Evolutionary conservation across 2,797 vertebrate species (phyloP), one percentile per base, ranked within the genome.

Genomic region (Poeciliopsis paucimaculata): DNA sequence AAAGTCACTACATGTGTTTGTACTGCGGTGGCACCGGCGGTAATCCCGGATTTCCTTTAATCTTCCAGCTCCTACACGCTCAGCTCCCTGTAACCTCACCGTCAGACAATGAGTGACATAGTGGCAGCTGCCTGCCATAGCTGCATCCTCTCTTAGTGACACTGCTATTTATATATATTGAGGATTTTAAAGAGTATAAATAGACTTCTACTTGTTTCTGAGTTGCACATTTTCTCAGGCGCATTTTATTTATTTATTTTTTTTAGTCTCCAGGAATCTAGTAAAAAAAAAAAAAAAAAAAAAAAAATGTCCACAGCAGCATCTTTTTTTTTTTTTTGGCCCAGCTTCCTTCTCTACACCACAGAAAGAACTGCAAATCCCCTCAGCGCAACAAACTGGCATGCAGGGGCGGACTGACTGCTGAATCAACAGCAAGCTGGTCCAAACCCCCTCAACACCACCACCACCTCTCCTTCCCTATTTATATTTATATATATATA

Each of bases 21-120:
- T 31, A 15, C 74, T 84, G 86, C 80, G 77, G 49, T 64, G 66
- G 62, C 83, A 47, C 49, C 28, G 60, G 77, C 68, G 82, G 1
- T 94, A 94, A 94, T 93, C 93, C 92, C 45, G 89, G 93, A 93
- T 94, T 90, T 91, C 72, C 70, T 82, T 75, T 94, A 93, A 94
- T 93, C 93, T 86, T 70, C 55, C 71, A 55, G 77, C 78, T 82
- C 78, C 51, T 62, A 23, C 78, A 76, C 28, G 6, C 62, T 60
- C 53, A 77, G 0, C 72, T 64, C 45, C 15, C 66, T 80, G 84
- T 53, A 78, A 72, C 53, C 28, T 72, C 62, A 41, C 6, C 41
- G 12, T 64, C 76, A 12, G 53, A 20, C 13, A 20, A 8, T 11
- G 26, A 70, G 10, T 51, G 13, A 62, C 18, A 16, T n/a, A 16